Evolutionary conservation across 1,140 invertebrate species (phyloP), one percentile per base, ranked within the genome.

Genomic region (Pseudobourletiella spinata): DNA sequence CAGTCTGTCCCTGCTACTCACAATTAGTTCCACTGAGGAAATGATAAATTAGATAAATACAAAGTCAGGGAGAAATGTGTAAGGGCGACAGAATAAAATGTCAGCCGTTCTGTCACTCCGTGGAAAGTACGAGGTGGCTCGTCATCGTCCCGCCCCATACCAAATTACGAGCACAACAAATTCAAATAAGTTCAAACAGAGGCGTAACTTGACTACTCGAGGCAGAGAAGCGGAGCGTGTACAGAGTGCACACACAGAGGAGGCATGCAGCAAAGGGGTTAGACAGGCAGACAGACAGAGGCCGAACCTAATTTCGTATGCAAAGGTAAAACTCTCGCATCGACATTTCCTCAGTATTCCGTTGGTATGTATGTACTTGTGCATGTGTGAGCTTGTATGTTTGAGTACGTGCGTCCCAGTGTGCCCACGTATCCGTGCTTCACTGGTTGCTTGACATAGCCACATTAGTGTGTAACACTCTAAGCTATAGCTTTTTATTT

Each of bases 301-400:
- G n/a, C n/a, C n/a, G n/a, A n/a, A n/a, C n/a, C 48, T 51, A 51
- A 51, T 51, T 51, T 51, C 24, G 48, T 51, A 51, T 51, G 14
- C 48, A 51, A 26, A 51, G 48, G 25, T 51, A 51, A 22, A 48
- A 48, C 22, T 22, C 24, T 14, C 22, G 18, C 22, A 26, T 51
- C 48, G 48, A 51, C 48, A 51, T 51, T 51, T 51, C 48, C 48
- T 51, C 48, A 51, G 32, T 39, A 39, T 39, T 11, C 8, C 32
- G n/a, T 39, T 11, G 32, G 32, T 39, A 39, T 39, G n/a, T 8
- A 39, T 39, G n/a, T 39, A 39, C 32, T n/a, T n/a, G n/a, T n/a
- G n/a, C n/a, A n/a, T n/a, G n/a, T n/a, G n/a, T n/a, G n/a, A n/a
- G n/a, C n/a, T n/a, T n/a, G n/a, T n/a, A n/a, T n/a, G n/a, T n/a